phyloP scores from a whole-genome alignment of 2,113 vertebrate species.

The Zosterops pallidus region DNA sequence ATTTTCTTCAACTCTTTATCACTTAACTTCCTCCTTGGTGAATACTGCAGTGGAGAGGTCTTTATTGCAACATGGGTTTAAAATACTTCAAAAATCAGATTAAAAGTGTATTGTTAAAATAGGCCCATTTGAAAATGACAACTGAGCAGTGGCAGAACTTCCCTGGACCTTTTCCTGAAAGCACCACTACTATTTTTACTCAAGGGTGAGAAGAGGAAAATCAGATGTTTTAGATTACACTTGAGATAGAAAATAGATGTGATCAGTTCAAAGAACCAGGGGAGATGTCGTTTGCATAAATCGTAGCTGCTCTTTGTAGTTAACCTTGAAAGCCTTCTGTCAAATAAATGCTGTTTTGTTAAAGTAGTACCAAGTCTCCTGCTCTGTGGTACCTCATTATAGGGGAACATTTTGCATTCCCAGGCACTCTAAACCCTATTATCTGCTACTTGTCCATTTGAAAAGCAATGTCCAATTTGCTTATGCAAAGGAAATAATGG shows the following conservation, averaged over 20 bases:
- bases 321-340: not conserved
- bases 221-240: not conserved
- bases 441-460: not conserved
- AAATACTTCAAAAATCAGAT: not conserved
- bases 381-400: not conserved
- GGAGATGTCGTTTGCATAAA: not conserved
- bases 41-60: not conserved
- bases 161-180: not conserved
- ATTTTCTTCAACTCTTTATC: not conserved
- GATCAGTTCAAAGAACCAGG: not conserved
- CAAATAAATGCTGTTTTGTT: not conserved
- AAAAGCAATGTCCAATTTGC: not conserved
- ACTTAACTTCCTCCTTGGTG: not conserved
- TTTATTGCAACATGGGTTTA: not conserved
- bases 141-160: not conserved
- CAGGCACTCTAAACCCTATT: not conserved
- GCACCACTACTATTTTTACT: not conserved
- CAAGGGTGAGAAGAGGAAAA: not conserved
- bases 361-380: not conserved
- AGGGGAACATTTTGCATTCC: not conserved
- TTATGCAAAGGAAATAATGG: not conserved
- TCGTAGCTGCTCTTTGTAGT: not conserved
- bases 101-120: not conserved
- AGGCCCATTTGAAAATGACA: not conserved
- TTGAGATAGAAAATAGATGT: not conserved